Evolutionary conservation across 2,888 invertebrate genomes (phyloP), one percentile per base, ranked within the genome.

Genomic region (Metacarcinus magister): DNA sequence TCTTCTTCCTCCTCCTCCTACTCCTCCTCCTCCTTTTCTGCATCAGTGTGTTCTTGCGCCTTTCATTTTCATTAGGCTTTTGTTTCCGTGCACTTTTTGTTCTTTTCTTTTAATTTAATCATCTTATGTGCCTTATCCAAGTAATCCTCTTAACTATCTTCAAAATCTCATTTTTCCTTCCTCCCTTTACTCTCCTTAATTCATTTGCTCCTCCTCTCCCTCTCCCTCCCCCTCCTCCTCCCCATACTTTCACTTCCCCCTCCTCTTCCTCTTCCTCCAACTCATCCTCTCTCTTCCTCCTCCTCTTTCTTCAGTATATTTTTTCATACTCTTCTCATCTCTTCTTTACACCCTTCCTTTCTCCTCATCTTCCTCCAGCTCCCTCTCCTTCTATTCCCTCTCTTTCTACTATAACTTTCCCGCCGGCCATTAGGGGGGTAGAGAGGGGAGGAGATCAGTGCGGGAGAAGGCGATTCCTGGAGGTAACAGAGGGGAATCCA

Each of bases 71-170:
- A 54, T 54, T 54, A 54, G 13, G 54, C 54, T 54, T 54, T 54
- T 54, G 54, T 54, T 82, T 82, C 82, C 82, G 10, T 32, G 0
- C 82, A 0, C 32, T 82, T 82, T 82, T 82, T 23, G 10, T 82
- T 32, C 82, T 19, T 82, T 82, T 82, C 82, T 82, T 82, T 82
- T 82, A n/a, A 82, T 82, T 82, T 32, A 82, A 82, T 82, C 28
- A 32, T 32, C 82, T 82, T 32, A 82, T 10, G 82, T 32, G 32
- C 82, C 32, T 82, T 82, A 82, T 82, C 82, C 82, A 32, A 8
- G 28, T 82, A 82, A 82, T 82, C 82, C 82, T 82, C 32, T 82
- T 32, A 82, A 82, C 32, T 82, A 32, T 82, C 82, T 82, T 32
- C 10, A 32, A 82, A 82, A 5, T 82, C 82, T 82, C 82, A 32